These are phyloP conservation scores for Apamea crenata DNA, from an alignment of 2,888 invertebrate species.

Conservation along the genomic window DNA sequence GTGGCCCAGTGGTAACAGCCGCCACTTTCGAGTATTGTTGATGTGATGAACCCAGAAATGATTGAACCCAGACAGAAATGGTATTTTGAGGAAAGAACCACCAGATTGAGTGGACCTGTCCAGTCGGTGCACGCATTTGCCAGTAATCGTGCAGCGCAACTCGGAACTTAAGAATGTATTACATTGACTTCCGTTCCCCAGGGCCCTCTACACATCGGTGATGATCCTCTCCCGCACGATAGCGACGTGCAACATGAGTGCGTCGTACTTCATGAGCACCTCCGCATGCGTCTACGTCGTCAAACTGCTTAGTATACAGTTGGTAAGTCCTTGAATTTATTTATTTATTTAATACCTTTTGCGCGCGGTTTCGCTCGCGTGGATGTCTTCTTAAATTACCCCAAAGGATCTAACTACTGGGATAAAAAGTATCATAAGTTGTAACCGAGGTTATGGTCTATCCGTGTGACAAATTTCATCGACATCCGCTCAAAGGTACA, in stretches of 20 bases:
- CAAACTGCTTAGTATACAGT: slow-evolving; percentile 73
- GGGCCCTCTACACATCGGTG: slow-evolving; percentile 74
- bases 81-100: no score
- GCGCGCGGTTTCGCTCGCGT: neutral
- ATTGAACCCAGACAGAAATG: no score
- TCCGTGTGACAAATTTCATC: neutral
- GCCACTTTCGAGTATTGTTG: no score
- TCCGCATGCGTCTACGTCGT: slow-evolving; percentile 74
- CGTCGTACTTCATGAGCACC: slow-evolving; percentile 71
- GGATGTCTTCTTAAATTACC: neutral
- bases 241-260: slow-evolving; percentile 68
- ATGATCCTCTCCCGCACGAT: slow-evolving; percentile 70
- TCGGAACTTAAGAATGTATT: slow-evolving; percentile 3
- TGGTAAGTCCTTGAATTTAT: slow-evolving; percentile 74
- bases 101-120: no score
- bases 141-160: no score
- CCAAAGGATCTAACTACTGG: neutral
- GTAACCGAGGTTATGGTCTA: neutral
- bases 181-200: slow-evolving; percentile 35
- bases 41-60: no score
- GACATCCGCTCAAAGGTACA: neutral
- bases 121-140: no score
- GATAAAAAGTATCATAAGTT: neutral
- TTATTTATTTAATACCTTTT: neutral
- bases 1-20: no score